Base-by-base conservation (phyloP, 2,113 vertebrate species). In the Ictidomys tridecemlineatus region DNA sequence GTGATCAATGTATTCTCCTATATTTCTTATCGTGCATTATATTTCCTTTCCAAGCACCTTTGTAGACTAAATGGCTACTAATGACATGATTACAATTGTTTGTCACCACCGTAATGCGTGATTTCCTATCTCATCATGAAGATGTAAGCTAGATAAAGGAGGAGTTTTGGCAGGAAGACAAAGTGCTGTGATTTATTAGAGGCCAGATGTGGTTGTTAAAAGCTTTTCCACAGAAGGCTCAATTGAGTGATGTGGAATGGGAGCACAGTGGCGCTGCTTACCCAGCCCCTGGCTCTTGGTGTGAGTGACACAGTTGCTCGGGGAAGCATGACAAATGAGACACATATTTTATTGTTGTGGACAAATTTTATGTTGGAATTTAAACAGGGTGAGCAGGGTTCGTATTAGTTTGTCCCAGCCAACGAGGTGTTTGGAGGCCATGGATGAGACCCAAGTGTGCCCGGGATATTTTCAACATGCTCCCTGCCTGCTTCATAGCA, bases 1-100 rank as follows among this genome's bases (percentile, higher is more conserved):
- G 96, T 97, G 98, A 99, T 99, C 99, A 98, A 97, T 99, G 98
- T 98, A 98, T 99, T 99, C 98, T 98, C 98, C 98, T 98, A 93
- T 98, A 98, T 99, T 99, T 98, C 98, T 98, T 98, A 98, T 99
- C 98, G 98, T 98, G 98, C 98, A 67, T 98, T 98, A 96, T 98
- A 97, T 98, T 98, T 99, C 98, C 98, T 98, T 98, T 98, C 97
- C 98, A 98, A 98, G 98, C 98, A 99, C 98, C 98, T 99, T 98
- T 99, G 99, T 99, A 98, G 98, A 98, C 98, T 99, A 99, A 99
- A 99, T 99, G 99, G 98, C 99, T 98, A 99, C 99, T 99, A 99
- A 99, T 99, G 99, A 99, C 99, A 99, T 98, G 99, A 99, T 99
- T 99, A 99, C 99, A 99, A 99, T 99, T 99, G 99, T 99, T 99